These are phyloP conservation scores for Xiphorhynchus erythropygius DNA, from an alignment of 2,797 vertebrate genomes.

Conservation along the genomic window DNA sequence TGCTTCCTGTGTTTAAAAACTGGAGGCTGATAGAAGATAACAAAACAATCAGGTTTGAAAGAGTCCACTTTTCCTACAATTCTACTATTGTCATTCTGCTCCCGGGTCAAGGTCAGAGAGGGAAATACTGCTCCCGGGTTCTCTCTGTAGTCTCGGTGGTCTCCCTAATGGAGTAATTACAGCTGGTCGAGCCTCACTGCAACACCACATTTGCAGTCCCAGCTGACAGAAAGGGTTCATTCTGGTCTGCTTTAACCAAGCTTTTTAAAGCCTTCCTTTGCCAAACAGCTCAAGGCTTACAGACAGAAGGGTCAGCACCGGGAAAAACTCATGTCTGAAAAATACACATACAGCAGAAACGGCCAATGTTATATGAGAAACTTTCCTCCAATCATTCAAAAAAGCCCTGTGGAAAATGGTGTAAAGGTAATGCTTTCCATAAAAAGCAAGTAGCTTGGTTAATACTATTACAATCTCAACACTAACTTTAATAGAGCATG, in stretches of 20 bases:
- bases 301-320: background rate
- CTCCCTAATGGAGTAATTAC: background rate
- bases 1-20: background rate
- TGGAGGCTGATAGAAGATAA: background rate
- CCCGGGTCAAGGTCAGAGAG: background rate
- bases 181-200: background rate
- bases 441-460: background rate
- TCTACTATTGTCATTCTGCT: background rate
- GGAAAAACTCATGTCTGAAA: background rate
- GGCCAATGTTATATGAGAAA: background rate
- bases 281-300: background rate
- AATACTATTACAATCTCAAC: background rate
- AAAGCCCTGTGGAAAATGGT: background rate
- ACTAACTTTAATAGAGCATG: background rate
- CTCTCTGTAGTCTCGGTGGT: background rate
- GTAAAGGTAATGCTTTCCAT: background rate
- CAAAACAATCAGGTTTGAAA: background rate
- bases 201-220: background rate
- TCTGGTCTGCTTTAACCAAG: background rate
- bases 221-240: background rate
- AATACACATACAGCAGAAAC: fast-evolving
- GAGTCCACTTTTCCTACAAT: background rate
- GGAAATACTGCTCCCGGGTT: background rate
- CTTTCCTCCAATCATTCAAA: background rate
- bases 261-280: background rate